Base-by-base conservation (phyloP, 2,888 invertebrate genomes). In the Polydrusus cervinus region DNA sequence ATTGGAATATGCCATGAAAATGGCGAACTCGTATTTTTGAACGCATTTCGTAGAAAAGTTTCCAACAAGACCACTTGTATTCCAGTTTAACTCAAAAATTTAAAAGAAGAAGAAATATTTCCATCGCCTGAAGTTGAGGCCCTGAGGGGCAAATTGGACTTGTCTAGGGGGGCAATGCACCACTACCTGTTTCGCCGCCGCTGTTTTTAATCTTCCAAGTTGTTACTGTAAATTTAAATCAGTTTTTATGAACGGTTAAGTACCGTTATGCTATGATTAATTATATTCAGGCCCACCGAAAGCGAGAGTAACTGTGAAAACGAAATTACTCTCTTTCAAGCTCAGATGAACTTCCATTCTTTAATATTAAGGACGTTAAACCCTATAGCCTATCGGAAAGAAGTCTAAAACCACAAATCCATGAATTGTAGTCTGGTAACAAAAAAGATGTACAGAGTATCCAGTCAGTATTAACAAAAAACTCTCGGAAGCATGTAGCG, bases 261-360 rank as follows among this genome's bases (percentile, higher is more conserved):
- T 65, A 18, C 67, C 67, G 67, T 67, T 67, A 71, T 14, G 57
- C 18, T 11, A 57, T 55, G 70, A 49, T 51, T 71, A 60, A 73
- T 73, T 51, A 49, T 16, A 25, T 61, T 51, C 49, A 30, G 45
- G 57, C 67, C 25, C 74, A 47, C 55, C 65, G 76, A 76, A 76
- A 76, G 60, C 72, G 72, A 76, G 72, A 76, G 76, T 76, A 68
- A 71, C 72, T 71, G 72, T 76, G 72, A 75, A 68, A 71, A 71
- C 43, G 71, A 75, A 75, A 67, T 71, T 75, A 61, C 67, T 57
- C 71, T 57, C 71, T 61, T 75, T 49, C 61, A 67, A 68, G 61
- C 61, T 51, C 60, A 68, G 67, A 62, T 75, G 71, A 75, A 71
- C 71, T 68, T 64, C 43, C 40, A 14, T 38, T 30, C 13, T 67